phyloP scores from a whole-genome alignment of 2,888 invertebrate species.

The Drosophila tripunctata region DNA sequence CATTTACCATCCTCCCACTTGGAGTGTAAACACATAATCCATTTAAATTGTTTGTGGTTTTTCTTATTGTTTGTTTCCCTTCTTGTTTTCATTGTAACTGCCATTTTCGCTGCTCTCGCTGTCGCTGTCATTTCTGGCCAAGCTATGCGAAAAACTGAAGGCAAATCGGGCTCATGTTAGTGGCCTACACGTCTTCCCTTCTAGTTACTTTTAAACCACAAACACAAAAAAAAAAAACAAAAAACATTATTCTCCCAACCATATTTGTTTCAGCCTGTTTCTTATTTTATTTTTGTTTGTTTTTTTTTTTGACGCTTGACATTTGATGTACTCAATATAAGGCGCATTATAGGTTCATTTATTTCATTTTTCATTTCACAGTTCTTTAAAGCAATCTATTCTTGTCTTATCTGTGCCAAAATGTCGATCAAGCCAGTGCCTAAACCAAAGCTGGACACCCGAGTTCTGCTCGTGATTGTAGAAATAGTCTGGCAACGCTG shows the following conservation, averaged over 20 bases:
- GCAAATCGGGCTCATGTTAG: constrained; percentile 60
- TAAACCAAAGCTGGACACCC: not conserved
- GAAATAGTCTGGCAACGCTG: not conserved
- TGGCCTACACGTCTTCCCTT: constrained; percentile 36
- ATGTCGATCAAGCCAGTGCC: not conserved
- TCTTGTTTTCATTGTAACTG: constrained; percentile 60
- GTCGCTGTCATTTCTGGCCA: constrained; percentile 52
- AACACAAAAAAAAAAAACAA: not conserved
- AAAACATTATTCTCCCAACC: constrained; percentile 28
- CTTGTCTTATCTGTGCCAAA: not conserved
- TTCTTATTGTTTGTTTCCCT: constrained; percentile 75
- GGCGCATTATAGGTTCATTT: constrained; percentile 20
- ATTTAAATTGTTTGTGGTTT: constrained; percentile 78
- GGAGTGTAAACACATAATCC: constrained; percentile 76
- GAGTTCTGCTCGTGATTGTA: not conserved
- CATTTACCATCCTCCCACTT: constrained; percentile 40
- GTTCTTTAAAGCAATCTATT: not conserved
- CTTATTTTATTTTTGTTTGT: not conserved
- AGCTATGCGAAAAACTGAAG: constrained; percentile 43
- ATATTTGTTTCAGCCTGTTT: not conserved
- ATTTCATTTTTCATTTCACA: constrained; percentile 1
- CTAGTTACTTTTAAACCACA: constrained; percentile 34
- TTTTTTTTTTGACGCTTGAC: constrained; percentile 27
- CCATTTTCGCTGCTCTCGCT: constrained; percentile 46
- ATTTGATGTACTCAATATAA: constrained; percentile 35